Evolutionary conservation across 2,113 vertebrate genomes (phyloP), one percentile per base, ranked within the genome.

Genomic region (Speoplatyrhinus poulsoni): DNA sequence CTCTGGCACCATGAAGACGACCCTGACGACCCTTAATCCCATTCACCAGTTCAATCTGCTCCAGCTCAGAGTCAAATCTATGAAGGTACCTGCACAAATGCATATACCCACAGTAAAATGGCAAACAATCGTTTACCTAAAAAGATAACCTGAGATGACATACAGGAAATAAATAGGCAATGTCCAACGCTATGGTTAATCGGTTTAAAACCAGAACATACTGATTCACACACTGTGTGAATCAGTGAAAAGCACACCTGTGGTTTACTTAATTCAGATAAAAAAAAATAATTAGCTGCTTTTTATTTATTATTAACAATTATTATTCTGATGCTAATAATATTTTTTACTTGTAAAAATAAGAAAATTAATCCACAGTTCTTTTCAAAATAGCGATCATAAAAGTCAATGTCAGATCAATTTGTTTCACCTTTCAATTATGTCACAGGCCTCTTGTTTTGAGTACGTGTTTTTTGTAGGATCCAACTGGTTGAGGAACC

Each of bases 11-110:
- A 36, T 99, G 95, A 26, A 94, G 93, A 72, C 95, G 91, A 62
- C 96, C 95, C 88, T 96, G 95, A 46, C 98, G 95, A 73, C 94
- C 95, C 87, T 94, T 98, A 89, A 99, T 96, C 68, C 94, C 95
- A 73, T 99, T 98, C 1, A 88, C 90, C 64, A 99, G 82, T 73
- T 97, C 95, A 59, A 98, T 98, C 90, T 99, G 97, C 69, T 98
- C 95, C 53, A 99, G 83, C 66, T 99, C 98, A 0, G 53, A 72
- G 54, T 92, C 90, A 56, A 98, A 99, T 19, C 96, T 93, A 67
- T 92, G 91, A 66, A 99, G 93, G 53, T 99, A 98, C 66, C 98
- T 99, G 86, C 87, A 82, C 70, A 86, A 53, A 50, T 66, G 60
- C 49, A 36, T 12, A 53, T 13, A 36, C 12, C 33, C n/a, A 70